phyloP scores from a whole-genome alignment of 2,888 invertebrate genomes.

The Lamproptera curius region DNA sequence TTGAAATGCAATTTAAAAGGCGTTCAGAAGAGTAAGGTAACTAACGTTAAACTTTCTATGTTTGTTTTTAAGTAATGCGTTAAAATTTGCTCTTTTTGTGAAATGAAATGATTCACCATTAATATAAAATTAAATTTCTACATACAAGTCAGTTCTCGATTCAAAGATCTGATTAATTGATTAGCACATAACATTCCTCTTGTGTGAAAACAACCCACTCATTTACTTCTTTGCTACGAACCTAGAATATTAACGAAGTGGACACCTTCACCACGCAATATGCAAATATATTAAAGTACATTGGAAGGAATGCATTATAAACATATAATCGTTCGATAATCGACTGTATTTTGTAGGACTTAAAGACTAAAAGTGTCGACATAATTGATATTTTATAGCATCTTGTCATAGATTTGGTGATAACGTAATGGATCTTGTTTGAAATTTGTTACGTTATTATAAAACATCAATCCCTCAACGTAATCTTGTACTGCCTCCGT shows the following conservation, averaged over 20 bases:
- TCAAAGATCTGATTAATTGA: background rate
- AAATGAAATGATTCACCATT: no score
- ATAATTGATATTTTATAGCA: background rate
- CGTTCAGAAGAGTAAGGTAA: no score
- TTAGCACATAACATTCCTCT: constrained; percentile 8
- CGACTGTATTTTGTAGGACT: background rate
- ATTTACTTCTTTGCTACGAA: constrained; percentile 9
- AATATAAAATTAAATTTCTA: no score
- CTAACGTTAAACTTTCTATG: no score
- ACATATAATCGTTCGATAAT: constrained; percentile 3
- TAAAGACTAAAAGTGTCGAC: background rate
- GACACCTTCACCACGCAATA: constrained; percentile 19
- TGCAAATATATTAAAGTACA: constrained; percentile 18
- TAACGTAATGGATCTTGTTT: constrained; percentile 10
- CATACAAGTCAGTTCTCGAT: no score
- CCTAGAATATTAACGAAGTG: constrained; percentile 16
- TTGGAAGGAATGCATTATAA: constrained; percentile 1
- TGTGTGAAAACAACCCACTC: constrained; percentile 6
- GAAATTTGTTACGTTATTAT: constrained; percentile 8
- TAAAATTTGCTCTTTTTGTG: no score
- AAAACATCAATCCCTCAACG: background rate
- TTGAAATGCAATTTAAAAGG: no score
- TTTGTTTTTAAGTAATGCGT: no score
- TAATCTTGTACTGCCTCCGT: no score
- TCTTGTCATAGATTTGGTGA: constrained; percentile 15